These are phyloP conservation scores for Clepsis dumicolana DNA, from an alignment of 2,888 invertebrate genomes.

Conservation along the genomic window DNA sequence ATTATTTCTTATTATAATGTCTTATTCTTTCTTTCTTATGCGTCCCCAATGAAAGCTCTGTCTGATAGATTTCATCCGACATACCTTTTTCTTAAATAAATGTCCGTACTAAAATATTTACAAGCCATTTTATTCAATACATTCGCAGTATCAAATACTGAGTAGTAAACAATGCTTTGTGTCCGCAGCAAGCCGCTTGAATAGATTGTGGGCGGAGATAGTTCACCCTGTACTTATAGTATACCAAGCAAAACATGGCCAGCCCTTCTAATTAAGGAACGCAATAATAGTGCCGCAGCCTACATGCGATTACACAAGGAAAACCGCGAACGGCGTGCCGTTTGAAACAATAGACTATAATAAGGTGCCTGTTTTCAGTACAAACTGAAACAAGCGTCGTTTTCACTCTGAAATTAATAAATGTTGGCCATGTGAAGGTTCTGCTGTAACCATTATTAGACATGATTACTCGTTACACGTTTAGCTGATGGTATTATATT, in stretches of 20 bases:
- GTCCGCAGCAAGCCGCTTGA: constrained; percentile 17
- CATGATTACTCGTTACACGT: background rate
- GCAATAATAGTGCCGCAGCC: constrained; percentile 59
- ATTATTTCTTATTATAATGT: too few species aligned
- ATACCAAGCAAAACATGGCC: constrained; percentile 42
- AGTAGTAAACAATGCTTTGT: constrained; percentile 38
- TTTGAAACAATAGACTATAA: constrained; percentile 65
- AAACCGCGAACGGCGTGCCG: constrained; percentile 63
- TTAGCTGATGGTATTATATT: background rate
- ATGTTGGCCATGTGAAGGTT: background rate
- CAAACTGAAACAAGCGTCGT: constrained; percentile 8
- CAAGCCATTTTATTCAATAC: constrained; percentile 18
- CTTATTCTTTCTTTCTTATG: too few species aligned
- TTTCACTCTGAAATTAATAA: constrained; percentile 14
- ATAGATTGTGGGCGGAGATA: constrained; percentile 32
- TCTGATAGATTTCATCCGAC: too few species aligned
- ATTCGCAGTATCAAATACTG: background rate
- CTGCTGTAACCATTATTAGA: background rate
- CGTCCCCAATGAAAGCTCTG: too few species aligned
- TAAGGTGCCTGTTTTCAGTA: constrained; percentile 54
- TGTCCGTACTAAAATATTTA: background rate
- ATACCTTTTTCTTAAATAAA: too few species aligned
- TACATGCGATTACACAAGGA: constrained; percentile 63
- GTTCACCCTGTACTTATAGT: constrained; percentile 10
- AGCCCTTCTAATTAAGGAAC: constrained; percentile 70